phyloP scores from a whole-genome alignment of 2,797 vertebrate species.

The Syndactyla subalaris region DNA sequence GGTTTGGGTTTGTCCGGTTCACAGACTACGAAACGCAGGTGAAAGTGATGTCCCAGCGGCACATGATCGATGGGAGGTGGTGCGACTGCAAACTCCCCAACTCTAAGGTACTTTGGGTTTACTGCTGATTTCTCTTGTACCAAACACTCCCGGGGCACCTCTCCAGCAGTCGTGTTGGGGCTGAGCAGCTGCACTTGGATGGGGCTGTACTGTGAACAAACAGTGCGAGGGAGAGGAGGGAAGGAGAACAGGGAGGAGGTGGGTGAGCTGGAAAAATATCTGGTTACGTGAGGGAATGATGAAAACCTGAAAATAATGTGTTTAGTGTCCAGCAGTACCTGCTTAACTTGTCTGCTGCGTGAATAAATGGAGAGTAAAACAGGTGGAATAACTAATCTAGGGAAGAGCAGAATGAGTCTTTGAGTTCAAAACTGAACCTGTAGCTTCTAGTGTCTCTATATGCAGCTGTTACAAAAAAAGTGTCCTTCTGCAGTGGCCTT shows the following conservation, averaged over 20 bases:
- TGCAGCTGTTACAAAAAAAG: not conserved
- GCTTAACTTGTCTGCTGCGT: not conserved
- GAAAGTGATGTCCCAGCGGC: conserved; percentile 97
- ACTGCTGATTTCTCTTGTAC: not conserved
- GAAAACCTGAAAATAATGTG: not conserved
- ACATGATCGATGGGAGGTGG: conserved; percentile 99
- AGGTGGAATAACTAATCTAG: not conserved
- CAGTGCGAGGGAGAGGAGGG: not conserved
- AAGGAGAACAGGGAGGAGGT: not conserved
- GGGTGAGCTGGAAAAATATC: not conserved
- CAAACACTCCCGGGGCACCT: rapidly evolving
- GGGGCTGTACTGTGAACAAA: not conserved
- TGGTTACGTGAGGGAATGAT: not conserved
- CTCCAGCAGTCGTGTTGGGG: not conserved
- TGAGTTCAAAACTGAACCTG: not conserved
- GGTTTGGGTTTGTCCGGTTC: conserved; percentile 97
- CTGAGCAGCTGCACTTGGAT: rapidly evolving
- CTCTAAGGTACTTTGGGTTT: conserved; percentile 86
- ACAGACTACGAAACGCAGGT: conserved; percentile 98
- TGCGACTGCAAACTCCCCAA: conserved; percentile 99
- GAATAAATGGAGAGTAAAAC: not conserved
- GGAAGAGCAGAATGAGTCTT: not conserved
- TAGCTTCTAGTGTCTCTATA: not conserved
- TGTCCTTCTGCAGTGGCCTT: not conserved
- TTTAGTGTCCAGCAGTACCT: not conserved